Evolutionary conservation across 2,797 vertebrate genomes (phyloP), one percentile per base, ranked within the genome.

Genomic region (Delichon dasypus): DNA sequence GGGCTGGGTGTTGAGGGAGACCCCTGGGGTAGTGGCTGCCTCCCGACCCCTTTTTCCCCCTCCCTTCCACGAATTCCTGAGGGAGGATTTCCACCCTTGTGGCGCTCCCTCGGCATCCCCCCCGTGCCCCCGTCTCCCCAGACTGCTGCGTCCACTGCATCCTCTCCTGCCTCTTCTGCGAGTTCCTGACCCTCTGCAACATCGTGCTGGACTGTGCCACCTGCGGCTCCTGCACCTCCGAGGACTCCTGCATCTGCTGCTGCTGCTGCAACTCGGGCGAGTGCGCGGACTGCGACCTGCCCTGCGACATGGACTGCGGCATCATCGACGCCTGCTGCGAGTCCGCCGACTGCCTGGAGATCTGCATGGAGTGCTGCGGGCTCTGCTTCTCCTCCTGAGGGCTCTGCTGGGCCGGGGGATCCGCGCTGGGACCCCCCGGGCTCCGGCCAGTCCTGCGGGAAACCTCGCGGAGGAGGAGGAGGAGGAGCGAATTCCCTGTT

Each of bases 301-400:
- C 99, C 90, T 99, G 99, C 77, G 99, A 99, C 98, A 99, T 99
- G 98, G 99, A 99, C 98, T 99, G 99, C 70, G 99, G 99, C 97
- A 99, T 99, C 98, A 98, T 99, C 55, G 99, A 99, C 54, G 99
- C 99, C 91, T 99, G 99, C 98, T 99, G 99, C 70, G 99, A 99
- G 98, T 99, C 99, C 0, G 99, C 99, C 9, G 99, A 99, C 98
- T 99, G 99, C 97, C 98, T 99, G 94, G 99, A 99, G 98, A 99
- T 99, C 98, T 99, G 99, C 97, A 99, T 99, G 99, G 99, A 99
- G 98, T 99, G 99, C 98, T 99, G 99, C 20, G 99, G 99, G 80
- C 99, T 99, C 86, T 99, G 99, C 97, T 99, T 99, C 98, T 99
- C 99, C 95, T 99, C 99, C 95, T 99, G 98, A 99, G 77, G 10